Evolutionary conservation across 2,113 vertebrate genomes (phyloP), one percentile per base, ranked within the genome.

Genomic region (Cariama cristata): DNA sequence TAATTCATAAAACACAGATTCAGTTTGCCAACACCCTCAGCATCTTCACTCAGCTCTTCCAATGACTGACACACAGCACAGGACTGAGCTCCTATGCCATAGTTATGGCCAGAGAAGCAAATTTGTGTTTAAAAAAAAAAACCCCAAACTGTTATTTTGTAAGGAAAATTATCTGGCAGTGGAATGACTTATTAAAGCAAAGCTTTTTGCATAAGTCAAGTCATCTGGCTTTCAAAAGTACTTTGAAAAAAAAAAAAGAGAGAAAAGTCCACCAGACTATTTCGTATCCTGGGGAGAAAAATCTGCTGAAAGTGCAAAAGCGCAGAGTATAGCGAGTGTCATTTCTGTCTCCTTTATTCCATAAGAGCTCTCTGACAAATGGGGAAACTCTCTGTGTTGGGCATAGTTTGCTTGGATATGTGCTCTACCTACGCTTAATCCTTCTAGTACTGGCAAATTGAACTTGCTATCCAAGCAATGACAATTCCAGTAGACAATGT

Each of bases 361-460:
- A 4, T 91, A 91, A 86, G 45, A 24, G 28, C 75, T 95, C 92
- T 45, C 88, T 92, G 96, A 84, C 69, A 94, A 96, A 63, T 55
- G 47, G 60, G 86, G 89, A 94, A 97, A 75, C 53, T 49, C 40
- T 94, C 85, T 15, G 8, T n/a, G 68, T 38, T 90, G 90, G 93
- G 71, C 80, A 82, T 67, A n/a, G 11, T 84, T 96, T 83, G 38
- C 83, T 95, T 1, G 1, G 59, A 49, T 72, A 45, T 16, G 33
- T 60, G 45, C 66, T 96, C 88, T 81, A 91, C 93, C 50, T 97
- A 75, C 53, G 53, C 77, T 69, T 94, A 97, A 96, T 97, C 95
- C 93, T 93, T 93, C 89, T 44, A 60, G 45, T 93, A 86, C 56
- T 91, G 75, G 94, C 91, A 92, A 87, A 93, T 10, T 56, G 88